Percentiles rank a stretch among this genome's conserved stretches.
phyloP scores from a whole-genome alignment of 2,113 vertebrate genomes.

The Phyllostomus hastatus region DNA sequence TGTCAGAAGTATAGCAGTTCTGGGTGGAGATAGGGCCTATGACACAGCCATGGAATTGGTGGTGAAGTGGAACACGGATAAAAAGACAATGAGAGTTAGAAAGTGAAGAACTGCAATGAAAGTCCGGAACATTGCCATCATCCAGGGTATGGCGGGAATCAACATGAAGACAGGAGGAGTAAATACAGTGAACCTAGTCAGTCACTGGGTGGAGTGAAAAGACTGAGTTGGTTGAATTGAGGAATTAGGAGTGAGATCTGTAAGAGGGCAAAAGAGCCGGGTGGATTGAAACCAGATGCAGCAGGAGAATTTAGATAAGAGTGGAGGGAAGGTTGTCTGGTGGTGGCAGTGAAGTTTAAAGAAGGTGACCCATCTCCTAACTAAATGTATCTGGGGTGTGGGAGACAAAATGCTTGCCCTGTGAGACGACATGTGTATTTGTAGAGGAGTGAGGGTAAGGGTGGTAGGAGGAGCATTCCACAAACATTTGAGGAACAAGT shows the following conservation, averaged over 20 bases:
- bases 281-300: not conserved
- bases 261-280: not conserved
- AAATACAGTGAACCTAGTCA: not conserved
- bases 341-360: not conserved
- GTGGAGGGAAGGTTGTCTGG: not conserved
- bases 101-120: not conserved
- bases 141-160: not conserved
- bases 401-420: not conserved
- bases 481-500: not conserved
- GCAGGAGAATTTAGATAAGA: not conserved
- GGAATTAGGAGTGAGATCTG: not conserved
- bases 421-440: not conserved
- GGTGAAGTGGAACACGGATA: not conserved
- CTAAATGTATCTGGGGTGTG: not conserved
- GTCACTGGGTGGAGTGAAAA: not conserved
- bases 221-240: not conserved
- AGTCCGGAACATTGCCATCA: not conserved
- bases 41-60: not conserved
- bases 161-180: not conserved
- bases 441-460: not conserved
- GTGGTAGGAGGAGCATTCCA: not conserved
- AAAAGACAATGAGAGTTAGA: not conserved
- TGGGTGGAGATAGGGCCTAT: not conserved
- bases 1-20: not conserved
- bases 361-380: not conserved